Evolutionary conservation across 2,888 invertebrate genomes (phyloP), one percentile per base, ranked within the genome.

Genomic region (Ceraclea dissimilis): DNA sequence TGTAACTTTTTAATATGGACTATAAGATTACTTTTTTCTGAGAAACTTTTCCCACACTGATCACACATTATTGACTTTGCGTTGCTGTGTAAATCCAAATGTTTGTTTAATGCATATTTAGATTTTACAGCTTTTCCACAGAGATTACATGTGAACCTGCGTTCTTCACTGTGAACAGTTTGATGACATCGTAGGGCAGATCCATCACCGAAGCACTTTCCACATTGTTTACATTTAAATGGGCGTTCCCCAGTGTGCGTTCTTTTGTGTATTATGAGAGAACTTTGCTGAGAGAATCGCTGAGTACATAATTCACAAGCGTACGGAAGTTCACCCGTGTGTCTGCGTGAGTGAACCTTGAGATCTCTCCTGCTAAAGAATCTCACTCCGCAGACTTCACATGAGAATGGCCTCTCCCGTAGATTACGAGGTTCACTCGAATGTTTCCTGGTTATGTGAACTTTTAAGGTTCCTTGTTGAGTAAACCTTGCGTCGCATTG

Each of bases 51-150:
- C 0, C 76, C 76, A 55, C 77, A 78, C 52, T 70, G 70, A 56
- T 65, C 74, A 63, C 77, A 78, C 19, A 75, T 66, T 54, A 71
- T 71, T 13, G 69, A 69, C 34, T 73, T 76, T 18, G 10, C 17
- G 1, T 50, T 44, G 61, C 73, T 73, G 1, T 70, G 68, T 5
- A 69, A 60, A 1, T 69, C 68, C 66, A 79, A 71, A 60, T 82
- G 82, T 0, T 74, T 73, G 54, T 71, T 75, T 1, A 81, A 67
- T 54, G 79, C 76, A 11, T 73, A 72, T 39, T 72, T 75, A 6
- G 75, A 74, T 62, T 81, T 75, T 62, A 80, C 72, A 1, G 74
- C 68, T 54, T 79, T 76, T 63, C 69, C 74, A 64, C 82, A 82
- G 20, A 79, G 65, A 51, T 76, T 76, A 61, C 82, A 82, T 1